These are phyloP conservation scores for Scaptomyza polygonia DNA, from an alignment of 2,888 invertebrate species.

Conservation along the genomic window DNA sequence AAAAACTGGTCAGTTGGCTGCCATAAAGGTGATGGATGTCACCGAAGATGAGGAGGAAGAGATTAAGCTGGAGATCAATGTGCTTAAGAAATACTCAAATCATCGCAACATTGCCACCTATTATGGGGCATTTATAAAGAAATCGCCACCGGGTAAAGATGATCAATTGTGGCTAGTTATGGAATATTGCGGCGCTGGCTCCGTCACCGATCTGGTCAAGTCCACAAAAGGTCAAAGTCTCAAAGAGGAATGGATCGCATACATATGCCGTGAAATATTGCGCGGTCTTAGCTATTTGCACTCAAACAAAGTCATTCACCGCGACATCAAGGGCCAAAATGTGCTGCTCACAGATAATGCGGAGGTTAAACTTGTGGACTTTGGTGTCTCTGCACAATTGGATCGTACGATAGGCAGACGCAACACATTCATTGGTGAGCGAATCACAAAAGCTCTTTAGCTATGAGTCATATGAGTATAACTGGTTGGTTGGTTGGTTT, in stretches of 20 bases:
- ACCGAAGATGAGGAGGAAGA: conserved; percentile 99
- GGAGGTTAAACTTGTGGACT: conserved; percentile 99
- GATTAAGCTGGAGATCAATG: conserved; percentile 99
- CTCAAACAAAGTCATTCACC: conserved; percentile 99
- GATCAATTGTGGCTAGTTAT: conserved; percentile 99
- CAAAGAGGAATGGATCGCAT: conserved; percentile 99
- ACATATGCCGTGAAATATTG: conserved; percentile 98
- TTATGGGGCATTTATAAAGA: conserved; percentile 99
- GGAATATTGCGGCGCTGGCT: conserved; percentile 99
- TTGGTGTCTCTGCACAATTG: conserved; percentile 99
- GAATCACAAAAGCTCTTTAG: conserved; percentile 8
- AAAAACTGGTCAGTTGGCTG: conserved; percentile 99
- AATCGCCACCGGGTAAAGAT: conserved; percentile 99
- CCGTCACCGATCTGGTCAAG: conserved; percentile 99
- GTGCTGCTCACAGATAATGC: conserved; percentile 99
- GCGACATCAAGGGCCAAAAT: conserved; percentile 99
- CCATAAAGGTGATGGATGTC: conserved; percentile 99
- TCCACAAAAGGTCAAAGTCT: conserved; percentile 99
- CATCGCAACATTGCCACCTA: conserved; percentile 99
- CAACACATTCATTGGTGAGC: conserved; percentile 95
- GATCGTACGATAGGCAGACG: conserved; percentile 99
- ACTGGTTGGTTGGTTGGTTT: conserved; percentile 14
- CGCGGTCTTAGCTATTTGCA: conserved; percentile 98
- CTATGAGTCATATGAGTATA: conserved; percentile 20
- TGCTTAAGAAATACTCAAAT: conserved; percentile 99